Evolutionary conservation across 2,888 invertebrate species (phyloP).

Genomic region (Lithodes maja): DNA sequence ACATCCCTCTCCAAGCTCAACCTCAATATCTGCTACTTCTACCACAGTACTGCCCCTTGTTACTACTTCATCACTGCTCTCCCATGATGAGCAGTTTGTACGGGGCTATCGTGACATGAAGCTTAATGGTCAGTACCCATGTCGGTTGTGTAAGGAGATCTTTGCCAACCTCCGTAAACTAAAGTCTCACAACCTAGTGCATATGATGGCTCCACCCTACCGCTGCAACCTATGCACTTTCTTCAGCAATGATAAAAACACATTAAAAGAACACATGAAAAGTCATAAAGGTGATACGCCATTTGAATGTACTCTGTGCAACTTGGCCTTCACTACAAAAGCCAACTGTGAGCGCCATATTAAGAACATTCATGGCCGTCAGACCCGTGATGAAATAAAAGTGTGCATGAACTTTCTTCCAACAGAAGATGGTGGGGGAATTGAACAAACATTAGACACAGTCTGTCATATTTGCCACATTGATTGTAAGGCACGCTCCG

Average conservation of each 20-base stretch:
- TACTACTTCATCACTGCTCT: constrained; percentile 72
- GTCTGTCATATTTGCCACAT: constrained; percentile 76
- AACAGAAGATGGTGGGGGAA: constrained; percentile 65
- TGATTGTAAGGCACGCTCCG: constrained; percentile 75
- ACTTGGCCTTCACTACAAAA: constrained; percentile 97
- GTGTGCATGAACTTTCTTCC: constrained; percentile 82
- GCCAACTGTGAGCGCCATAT: constrained; percentile 97
- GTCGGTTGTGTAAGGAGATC: constrained; percentile 89
- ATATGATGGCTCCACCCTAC: constrained; percentile 86
- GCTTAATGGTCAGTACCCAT: constrained; percentile 90
- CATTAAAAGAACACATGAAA: constrained; percentile 91
- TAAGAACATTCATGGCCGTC: constrained; percentile 91
- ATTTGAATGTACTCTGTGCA: constrained; percentile 95
- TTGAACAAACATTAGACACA: constrained; percentile 73
- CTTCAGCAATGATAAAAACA: constrained; percentile 91
- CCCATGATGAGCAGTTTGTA: constrained; percentile 88
- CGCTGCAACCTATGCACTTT: constrained; percentile 96
- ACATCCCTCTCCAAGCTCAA: constrained; percentile 71
- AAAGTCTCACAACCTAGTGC: constrained; percentile 92
- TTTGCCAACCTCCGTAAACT: constrained; percentile 92
- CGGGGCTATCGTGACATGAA: constrained; percentile 93
- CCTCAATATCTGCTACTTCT: constrained; percentile 73
- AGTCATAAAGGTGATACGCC: constrained; percentile 97
- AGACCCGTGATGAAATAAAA: constrained; percentile 90
- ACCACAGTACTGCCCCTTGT: constrained; percentile 29